These are phyloP conservation scores for Caenorhabditis tropicalis DNA, from an alignment of 1,140 invertebrate genomes.

Conservation along the genomic window DNA sequence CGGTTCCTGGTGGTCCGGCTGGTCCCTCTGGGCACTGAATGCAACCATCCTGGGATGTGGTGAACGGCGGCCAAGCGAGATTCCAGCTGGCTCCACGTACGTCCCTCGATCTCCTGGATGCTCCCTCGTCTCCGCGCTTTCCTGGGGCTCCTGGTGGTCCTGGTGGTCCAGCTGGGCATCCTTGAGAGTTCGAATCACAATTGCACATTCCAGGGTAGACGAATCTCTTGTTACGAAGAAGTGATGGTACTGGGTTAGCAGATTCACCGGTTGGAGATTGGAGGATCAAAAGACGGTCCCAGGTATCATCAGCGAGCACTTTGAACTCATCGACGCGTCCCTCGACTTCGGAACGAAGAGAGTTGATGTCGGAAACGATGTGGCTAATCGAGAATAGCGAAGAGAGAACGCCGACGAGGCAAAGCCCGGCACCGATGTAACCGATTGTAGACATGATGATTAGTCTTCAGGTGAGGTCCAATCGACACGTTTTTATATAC, in stretches of 20 bases:
- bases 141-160: conserved; percentile 54
- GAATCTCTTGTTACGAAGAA: conserved; percentile 46
- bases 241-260: conserved; percentile 20
- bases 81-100: conserved; percentile 53
- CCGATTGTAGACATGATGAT: conserved; percentile 39
- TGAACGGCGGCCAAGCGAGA: conserved; percentile 47
- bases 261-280: conserved; percentile 47
- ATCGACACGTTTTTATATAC: too few relatives aligned
- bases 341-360: conserved; percentile 46
- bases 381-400: conserved; percentile 39
- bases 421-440: conserved; percentile 25
- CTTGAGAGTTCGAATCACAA: conserved; percentile 49
- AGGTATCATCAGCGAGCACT: conserved; percentile 52
- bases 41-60: conserved; percentile 56
- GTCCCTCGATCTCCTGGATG: conserved; percentile 50
- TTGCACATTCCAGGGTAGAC: conserved; percentile 57
- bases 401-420: conserved; percentile 39
- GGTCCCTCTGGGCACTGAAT: conserved; percentile 58
- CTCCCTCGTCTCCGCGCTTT: conserved; percentile 53
- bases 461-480: too few relatives aligned
- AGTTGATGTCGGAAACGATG: conserved; percentile 54
- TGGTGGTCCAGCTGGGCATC: conserved; percentile 59
- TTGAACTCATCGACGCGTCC: conserved; percentile 48
- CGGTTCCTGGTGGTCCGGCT: conserved; percentile 56
- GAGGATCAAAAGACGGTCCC: conserved; percentile 51